These are phyloP conservation scores for Protula sp. DNA, from an alignment of 2,888 invertebrate genomes.

Conservation along the genomic window DNA sequence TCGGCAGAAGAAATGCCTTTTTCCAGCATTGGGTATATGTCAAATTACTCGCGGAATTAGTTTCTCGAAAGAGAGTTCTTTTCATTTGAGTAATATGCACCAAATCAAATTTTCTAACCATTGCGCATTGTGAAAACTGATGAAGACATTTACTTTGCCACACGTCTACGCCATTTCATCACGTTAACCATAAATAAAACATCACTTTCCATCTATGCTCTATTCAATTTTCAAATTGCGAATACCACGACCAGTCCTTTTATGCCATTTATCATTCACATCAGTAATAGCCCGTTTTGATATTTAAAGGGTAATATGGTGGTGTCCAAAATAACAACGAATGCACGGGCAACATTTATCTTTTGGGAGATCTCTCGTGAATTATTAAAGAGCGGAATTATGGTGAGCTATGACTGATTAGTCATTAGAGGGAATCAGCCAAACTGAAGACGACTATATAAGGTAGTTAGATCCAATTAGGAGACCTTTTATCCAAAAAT, in stretches of 20 bases:
- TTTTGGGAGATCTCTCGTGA: background rate
- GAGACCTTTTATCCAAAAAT: too few species aligned
- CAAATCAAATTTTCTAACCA: background rate
- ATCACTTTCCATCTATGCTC: background rate
- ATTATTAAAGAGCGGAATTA: background rate
- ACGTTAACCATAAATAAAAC: background rate
- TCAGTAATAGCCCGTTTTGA: too few species aligned
- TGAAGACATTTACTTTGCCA: background rate
- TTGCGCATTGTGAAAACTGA: background rate
- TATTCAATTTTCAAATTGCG: background rate
- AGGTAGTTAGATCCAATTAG: background rate
- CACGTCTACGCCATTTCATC: background rate
- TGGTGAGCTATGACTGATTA: background rate
- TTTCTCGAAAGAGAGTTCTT: background rate
- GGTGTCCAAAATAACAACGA: too few species aligned
- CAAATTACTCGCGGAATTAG: background rate
- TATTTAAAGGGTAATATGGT: too few species aligned
- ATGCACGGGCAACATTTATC: too few species aligned
- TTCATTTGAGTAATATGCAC: background rate
- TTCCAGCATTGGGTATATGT: background rate
- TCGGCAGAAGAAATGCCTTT: background rate
- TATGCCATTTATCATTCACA: background rate
- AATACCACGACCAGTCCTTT: background rate
- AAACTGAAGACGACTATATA: background rate
- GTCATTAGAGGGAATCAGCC: background rate